A percentile compares a stretch with the other conserved stretches of the same genome.
These are phyloP conservation scores for Leptonema lineaticorne DNA, from an alignment of 1,140 invertebrate species.

Conservation along the genomic window DNA sequence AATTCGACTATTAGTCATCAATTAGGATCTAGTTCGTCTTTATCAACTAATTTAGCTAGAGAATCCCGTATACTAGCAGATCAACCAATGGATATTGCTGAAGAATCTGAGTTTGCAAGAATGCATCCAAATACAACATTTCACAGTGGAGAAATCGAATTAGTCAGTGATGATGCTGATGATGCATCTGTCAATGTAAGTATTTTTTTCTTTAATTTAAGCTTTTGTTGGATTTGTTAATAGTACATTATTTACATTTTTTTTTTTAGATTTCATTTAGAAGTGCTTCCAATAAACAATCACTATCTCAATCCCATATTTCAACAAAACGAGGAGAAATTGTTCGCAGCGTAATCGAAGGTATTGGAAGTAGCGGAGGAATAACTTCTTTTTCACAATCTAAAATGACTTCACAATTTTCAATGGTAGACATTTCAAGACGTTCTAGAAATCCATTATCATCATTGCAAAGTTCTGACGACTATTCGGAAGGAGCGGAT, in stretches of 20 bases:
- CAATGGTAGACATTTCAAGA: slow-evolving; percentile 29
- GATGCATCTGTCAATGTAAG: slow-evolving; percentile 32
- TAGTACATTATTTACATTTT: slow-evolving; percentile 9
- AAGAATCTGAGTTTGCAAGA: slow-evolving; percentile 48
- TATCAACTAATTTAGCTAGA: slow-evolving; percentile 7
- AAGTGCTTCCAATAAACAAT: slow-evolving; percentile 20
- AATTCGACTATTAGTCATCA: neutral
- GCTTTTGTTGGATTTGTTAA: slow-evolving; percentile 3
- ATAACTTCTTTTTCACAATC: slow-evolving; percentile 11
- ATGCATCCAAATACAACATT: slow-evolving; percentile 56
- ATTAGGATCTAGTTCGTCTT: slow-evolving; percentile 2
- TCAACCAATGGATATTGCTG: slow-evolving; percentile 43
- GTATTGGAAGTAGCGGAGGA: slow-evolving; percentile 31
- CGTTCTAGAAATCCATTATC: slow-evolving; percentile 13
- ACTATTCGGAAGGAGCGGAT: slow-evolving; percentile 30
- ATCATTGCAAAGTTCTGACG: slow-evolving; percentile 35
- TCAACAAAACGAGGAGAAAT: slow-evolving; percentile 26
- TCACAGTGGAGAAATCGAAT: slow-evolving; percentile 51
- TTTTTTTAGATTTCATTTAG: slow-evolving; percentile 35
- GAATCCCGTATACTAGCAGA: slow-evolving; percentile 38
- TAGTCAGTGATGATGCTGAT: slow-evolving; percentile 45
- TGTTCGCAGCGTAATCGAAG: slow-evolving; percentile 37
- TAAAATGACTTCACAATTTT: slow-evolving; percentile 32
- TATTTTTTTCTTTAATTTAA: slow-evolving; percentile 11
- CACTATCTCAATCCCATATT: neutral